These are phyloP conservation scores for Centropristis striata DNA, from an alignment of 2,113 vertebrate genomes.

Conservation along the genomic window DNA sequence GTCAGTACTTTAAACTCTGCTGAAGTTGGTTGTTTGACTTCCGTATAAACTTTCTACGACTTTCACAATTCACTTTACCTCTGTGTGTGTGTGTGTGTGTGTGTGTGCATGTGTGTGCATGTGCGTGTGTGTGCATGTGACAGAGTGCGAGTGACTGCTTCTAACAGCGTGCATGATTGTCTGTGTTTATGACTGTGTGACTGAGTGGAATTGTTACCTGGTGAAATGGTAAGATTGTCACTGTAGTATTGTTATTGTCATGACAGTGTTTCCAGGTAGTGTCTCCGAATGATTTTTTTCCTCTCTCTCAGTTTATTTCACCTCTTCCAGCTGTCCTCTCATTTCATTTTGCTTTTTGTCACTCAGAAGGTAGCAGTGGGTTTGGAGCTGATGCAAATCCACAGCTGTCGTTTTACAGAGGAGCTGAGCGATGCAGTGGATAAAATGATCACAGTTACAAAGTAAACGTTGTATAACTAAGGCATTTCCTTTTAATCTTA, in stretches of 20 bases:
- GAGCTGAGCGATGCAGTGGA: neutral
- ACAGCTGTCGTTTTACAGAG: neutral
- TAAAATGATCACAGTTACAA: neutral
- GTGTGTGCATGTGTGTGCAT: constrained; percentile 3
- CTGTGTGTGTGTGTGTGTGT: constrained; percentile 11
- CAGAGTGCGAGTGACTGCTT: constrained; percentile 23
- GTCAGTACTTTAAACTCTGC: constrained; percentile 40
- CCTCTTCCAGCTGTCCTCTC: constrained; percentile 5
- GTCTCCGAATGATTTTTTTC: constrained; percentile 12
- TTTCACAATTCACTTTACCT: constrained; percentile 31
- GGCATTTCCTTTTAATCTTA: neutral
- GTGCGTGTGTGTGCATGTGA: constrained; percentile 5
- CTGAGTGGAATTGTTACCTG: constrained; percentile 25
- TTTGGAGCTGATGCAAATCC: neutral
- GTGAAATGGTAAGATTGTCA: constrained; percentile 31
- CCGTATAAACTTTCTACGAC: constrained; percentile 41
- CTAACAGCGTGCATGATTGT: constrained; percentile 28
- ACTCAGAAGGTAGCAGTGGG: neutral
- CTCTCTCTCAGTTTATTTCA: neutral
- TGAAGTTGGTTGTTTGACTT: constrained; percentile 54
- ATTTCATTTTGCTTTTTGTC: constrained; percentile 2
- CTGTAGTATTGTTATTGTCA: constrained; percentile 9
- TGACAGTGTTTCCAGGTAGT: constrained; percentile 17
- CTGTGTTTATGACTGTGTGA: constrained; percentile 20
- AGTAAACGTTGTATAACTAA: neutral